These are phyloP conservation scores for Dendropsophus ebraccatus DNA, from an alignment of 2,113 vertebrate genomes.

Conservation along the genomic window DNA sequence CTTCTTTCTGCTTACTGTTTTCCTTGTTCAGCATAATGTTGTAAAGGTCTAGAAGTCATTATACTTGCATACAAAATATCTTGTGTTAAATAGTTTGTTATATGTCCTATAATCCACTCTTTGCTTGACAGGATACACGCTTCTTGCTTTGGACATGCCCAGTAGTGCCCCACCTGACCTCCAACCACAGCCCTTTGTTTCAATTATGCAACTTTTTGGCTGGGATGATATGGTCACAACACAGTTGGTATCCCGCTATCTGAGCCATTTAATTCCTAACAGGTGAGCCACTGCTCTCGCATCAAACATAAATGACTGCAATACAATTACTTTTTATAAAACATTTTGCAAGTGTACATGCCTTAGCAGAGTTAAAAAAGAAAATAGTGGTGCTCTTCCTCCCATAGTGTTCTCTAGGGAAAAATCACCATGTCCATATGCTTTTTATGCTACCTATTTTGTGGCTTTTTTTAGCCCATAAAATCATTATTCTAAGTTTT, in stretches of 20 bases:
- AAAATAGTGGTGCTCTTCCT: too few relatives aligned
- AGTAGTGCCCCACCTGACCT: slow-evolving; percentile 86
- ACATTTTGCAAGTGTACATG: too few relatives aligned
- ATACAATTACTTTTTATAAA: background rate
- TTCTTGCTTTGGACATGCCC: slow-evolving; percentile 89
- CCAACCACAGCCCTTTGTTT: slow-evolving; percentile 85
- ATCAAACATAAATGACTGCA: background rate
- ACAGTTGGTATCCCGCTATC: slow-evolving; percentile 87
- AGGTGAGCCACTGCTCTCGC: slow-evolving; percentile 71
- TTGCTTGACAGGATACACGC: slow-evolving; percentile 85
- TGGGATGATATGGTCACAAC: slow-evolving; percentile 96
- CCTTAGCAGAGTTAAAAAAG: too few relatives aligned
- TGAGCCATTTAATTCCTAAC: slow-evolving; percentile 90
- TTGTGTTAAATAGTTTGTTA: background rate
- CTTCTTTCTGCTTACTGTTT: background rate
- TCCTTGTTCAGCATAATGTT: background rate
- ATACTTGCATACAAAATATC: background rate
- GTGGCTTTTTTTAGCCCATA: too few relatives aligned
- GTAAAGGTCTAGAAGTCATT: background rate
- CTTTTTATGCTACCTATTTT: too few relatives aligned
- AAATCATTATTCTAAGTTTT: too few relatives aligned
- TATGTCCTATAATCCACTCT: background rate
- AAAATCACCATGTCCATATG: too few relatives aligned
- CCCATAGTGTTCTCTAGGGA: too few relatives aligned
- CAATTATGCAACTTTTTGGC: slow-evolving; percentile 89